A percentile compares a stretch with the other conserved stretches of the same genome.
phyloP scores from a whole-genome alignment of 2,797 vertebrate species.

The Pagetopsis macropterus region DNA sequence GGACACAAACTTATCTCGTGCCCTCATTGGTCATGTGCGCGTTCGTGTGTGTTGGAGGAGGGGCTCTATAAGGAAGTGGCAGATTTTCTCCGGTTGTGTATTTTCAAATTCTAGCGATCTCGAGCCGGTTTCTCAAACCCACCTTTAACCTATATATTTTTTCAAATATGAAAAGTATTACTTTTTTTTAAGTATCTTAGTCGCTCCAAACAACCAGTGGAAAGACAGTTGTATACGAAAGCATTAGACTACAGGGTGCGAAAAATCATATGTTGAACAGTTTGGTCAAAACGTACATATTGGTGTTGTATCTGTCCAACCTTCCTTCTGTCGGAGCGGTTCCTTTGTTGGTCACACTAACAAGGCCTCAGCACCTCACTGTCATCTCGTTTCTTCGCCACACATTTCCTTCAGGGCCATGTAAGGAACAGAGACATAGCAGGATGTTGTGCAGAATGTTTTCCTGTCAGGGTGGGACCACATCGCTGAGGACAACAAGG shows the following conservation, averaged over 20 bases:
- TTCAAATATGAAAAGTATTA: no score
- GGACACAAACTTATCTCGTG: no score
- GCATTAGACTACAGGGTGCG: background rate
- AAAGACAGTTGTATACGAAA: background rate
- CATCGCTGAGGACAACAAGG: slow-evolving; percentile 43
- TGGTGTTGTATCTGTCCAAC: background rate
- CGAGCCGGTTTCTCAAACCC: no score
- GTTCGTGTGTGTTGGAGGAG: no score
- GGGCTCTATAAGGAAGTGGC: no score
- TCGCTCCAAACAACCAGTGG: background rate
- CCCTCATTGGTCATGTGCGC: no score
- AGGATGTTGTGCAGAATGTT: slow-evolving; percentile 61
- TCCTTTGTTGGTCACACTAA: background rate
- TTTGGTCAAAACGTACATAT: background rate
- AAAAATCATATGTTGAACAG: background rate
- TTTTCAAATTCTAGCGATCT: no score
- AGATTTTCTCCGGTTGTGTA: no score
- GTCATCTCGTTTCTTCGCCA: slow-evolving; percentile 24
- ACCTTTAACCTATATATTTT: no score
- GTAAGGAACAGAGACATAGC: slow-evolving; percentile 24
- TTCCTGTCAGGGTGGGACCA: slow-evolving; percentile 51
- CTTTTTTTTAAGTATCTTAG: background rate
- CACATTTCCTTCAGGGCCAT: slow-evolving; percentile 37
- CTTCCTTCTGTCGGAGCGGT: background rate
- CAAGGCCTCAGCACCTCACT: background rate